These are phyloP conservation scores for Alca torda DNA, from an alignment of 2,797 vertebrate genomes.

Conservation along the genomic window DNA sequence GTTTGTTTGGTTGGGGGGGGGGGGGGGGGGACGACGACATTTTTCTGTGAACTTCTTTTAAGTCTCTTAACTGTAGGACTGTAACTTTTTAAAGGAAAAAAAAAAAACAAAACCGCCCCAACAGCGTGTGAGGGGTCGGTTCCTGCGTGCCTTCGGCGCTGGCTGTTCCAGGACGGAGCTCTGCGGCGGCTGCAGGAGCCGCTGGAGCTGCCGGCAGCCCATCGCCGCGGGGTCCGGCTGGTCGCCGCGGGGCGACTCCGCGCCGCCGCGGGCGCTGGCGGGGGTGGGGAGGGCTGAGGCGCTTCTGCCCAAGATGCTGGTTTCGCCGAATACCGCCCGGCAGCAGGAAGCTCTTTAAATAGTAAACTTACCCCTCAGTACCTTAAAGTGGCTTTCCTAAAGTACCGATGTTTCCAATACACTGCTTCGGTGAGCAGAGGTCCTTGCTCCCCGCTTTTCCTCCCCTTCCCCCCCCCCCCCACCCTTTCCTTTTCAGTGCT, in stretches of 20 bases:
- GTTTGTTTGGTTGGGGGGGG: not conserved
- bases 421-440: not conserved
- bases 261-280: not conserved
- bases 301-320: fast-evolving
- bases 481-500: not conserved
- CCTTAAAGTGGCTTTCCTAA: not conserved
- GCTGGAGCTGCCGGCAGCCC: not conserved
- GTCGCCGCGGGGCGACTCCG: no score
- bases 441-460: not conserved
- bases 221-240: not conserved
- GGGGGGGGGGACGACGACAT: no score
- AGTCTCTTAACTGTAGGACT: not conserved
- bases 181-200: not conserved
- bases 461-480: fast-evolving
- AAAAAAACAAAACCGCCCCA: no score
- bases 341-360: not conserved
- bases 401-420: not conserved
- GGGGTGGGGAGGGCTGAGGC: fast-evolving
- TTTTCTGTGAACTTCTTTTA: not conserved
- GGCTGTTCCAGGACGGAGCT: not conserved
- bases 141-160: not conserved
- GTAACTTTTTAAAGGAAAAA: not conserved
- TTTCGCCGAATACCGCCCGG: not conserved
- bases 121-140: not conserved
- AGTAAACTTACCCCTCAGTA: not conserved